Evolutionary conservation across 1,140 invertebrate genomes (phyloP), one percentile per base, ranked within the genome.

Genomic region (Berghia stephanieae): DNA sequence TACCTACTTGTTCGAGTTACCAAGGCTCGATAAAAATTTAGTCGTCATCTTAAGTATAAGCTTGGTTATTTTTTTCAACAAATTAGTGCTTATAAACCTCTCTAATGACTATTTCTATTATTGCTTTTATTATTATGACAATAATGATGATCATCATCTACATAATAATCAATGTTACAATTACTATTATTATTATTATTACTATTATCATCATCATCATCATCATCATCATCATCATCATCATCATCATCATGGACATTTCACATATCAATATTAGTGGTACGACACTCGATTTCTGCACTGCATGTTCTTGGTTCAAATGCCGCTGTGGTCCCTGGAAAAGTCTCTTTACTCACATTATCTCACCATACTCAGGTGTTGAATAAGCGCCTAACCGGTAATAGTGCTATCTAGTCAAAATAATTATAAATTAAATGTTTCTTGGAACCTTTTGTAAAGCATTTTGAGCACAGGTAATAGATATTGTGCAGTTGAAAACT

Each of bases 121-220:
- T 36, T 31, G 34, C n/a, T n/a, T n/a, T n/a, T n/a, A n/a, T n/a
- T 31, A 63, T 63, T 31, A 63, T 63, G 18, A 63, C 60, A 57
- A 71, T 67, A 34, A 69, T 67, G 34, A 4, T 76, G 40, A 21
- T 67, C 57, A 44, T 76, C 74, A 71, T 76, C 74, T 21, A 70
- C 74, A 71, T 76, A 34, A 69, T 76, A 57, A 71, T 76, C 63
- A 69, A 70, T 63, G 38, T 76, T 63, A 43, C 69, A 67, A 74
- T 77, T 13, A 73, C 73, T 68, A 74, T 77, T 68, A 73, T 77
- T 44, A 52, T 72, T 68, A 73, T 77, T 68, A 44, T 72, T 68
- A 44, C 73, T 44, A 73, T 77, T 68, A 74, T 72, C 67, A 73
- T 70, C 75, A 74, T 46, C 67, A 69, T 36, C 34, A 40, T 36